Base-by-base conservation (phyloP, 2,888 invertebrate genomes). In the Drosophila anceps region DNA sequence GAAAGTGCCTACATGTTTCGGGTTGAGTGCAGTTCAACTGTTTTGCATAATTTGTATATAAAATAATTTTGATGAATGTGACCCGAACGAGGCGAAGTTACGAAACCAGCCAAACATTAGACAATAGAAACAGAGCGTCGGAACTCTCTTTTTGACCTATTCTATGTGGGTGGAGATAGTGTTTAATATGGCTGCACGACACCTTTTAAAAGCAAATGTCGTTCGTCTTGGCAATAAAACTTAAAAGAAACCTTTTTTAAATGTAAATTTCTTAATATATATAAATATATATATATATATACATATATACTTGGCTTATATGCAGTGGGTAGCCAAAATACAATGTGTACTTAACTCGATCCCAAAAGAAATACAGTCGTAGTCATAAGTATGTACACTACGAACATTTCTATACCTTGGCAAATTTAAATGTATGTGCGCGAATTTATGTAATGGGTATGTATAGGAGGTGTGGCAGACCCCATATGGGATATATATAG, bases 11-110 rank as follows among this genome's bases (percentile, higher is more conserved):
- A 57, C 79, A 50, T 65, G 68, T 73, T 90, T 82, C 63, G 68
- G 62, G 39, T 71, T 72, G 69, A 63, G 69, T 70, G 70, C 76
- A 73, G 63, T 43, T 29, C 39, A 57, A 35, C 35, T 29, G 60
- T 84, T 91, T 90, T 81, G 81, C 91, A 90, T 90, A 88, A 85
- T 86, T 85, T 84, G 44, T 63, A 73, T 80, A 86, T 81, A 41
- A 41, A 10, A 88, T 81, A 70, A 67, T 74, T 90, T 79, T 83
- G 79, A 85, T 81, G 64, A 63, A 82, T 84, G 81, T 62, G 51
- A 18, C 18, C 57, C 61, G 58, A 76, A 48, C 48, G 48, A 29
- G 50, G 53, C 53, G 33, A 71, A 58, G 48, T 64, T 63, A 79
- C 18, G 76, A 86, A 86, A 84, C 62, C 69, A 5, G 4, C 29